Evolutionary conservation across 2,113 vertebrate genomes (phyloP), one percentile per base, ranked within the genome.

Genomic region (Melanerpes aurifrons): DNA sequence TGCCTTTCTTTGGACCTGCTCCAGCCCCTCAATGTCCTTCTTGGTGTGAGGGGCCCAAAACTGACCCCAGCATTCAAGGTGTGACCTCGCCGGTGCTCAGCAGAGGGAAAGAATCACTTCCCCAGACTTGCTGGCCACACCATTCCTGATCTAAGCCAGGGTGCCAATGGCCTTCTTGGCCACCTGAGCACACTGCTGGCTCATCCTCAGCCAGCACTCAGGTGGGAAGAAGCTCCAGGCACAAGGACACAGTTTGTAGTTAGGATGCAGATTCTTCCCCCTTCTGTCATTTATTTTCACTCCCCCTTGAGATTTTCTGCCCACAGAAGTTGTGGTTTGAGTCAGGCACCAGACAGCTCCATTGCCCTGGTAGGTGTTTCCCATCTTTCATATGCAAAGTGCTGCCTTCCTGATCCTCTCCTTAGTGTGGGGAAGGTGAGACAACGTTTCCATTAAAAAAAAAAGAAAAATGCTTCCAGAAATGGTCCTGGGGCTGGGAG

Each of bases 351-450:
- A 87, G 73, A 66, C 69, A 89, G 68, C 82, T 89, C 82, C 78
- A 40, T 91, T 93, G 71, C 68, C 35, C 62, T 5, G 0, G 82
- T 75, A 87, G 86, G 92, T 76, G 88, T 73, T 94, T 91, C 92
- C 86, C 79, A 29, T 11, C 68, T 69, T 91, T 91, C 88, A 66
- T 58, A 90, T 90, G 94, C 88, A 87, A 93, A 96, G 63, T 76
- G 79, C 68, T 80, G 62, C 87, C 68, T 81, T 86, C 87, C 83
- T 28, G 53, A 84, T 75, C 85, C 87, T 82, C 79, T 89, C 47
- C 48, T 91, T 74, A 61, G 78, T n/a, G 84, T 68, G 67, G 58
- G 68, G 74, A 85, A 43, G 19, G 19, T 15, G 37, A 92, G 82
- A 78, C 22, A 71, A 84, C 53, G 74, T 71, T 43, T 45, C 69